Evolutionary conservation across 2,888 invertebrate species (phyloP).

Genomic region (Xanthorhoe designata): DNA sequence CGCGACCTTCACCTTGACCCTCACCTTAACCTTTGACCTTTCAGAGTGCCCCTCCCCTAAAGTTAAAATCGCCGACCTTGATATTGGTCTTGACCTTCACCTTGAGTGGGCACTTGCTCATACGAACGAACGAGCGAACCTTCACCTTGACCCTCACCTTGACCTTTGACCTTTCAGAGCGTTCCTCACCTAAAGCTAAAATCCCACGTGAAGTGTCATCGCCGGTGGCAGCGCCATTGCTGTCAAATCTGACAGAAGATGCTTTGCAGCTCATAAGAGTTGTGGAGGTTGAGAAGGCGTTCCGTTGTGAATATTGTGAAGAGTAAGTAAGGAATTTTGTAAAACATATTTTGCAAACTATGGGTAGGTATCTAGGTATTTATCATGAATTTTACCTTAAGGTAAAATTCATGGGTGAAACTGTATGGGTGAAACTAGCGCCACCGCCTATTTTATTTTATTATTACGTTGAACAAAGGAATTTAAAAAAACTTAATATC

Average conservation of each 20-base stretch:
- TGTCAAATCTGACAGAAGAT: slow-evolving; percentile 56
- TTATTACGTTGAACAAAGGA: too few species aligned
- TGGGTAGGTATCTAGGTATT: too few species aligned
- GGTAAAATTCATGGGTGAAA: too few species aligned
- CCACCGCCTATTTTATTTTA: too few species aligned
- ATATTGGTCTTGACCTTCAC: neutral
- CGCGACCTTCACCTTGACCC: neutral
- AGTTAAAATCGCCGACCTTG: slow-evolving; percentile 46
- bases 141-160: neutral
- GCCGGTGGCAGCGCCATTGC: slow-evolving; percentile 53
- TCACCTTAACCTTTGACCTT: neutral
- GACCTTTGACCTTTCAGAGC: slow-evolving; percentile 50
- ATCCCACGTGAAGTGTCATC: slow-evolving; percentile 58
- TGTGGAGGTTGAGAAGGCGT: slow-evolving; percentile 79
- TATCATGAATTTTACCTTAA: too few species aligned
- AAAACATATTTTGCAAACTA: too few species aligned
- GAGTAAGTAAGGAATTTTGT: slow-evolving; percentile 75
- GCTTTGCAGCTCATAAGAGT: slow-evolving; percentile 64
- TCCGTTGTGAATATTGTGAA: slow-evolving; percentile 83
- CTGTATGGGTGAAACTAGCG: too few species aligned
- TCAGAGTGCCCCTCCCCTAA: slow-evolving; percentile 62
- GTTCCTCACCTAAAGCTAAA: slow-evolving; percentile 56
- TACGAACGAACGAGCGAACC: too few species aligned
- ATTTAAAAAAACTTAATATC: too few species aligned
- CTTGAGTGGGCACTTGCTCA: too few species aligned